Base-by-base conservation (phyloP, 2,888 invertebrate genomes). In the Dolomedes plantarius region DNA sequence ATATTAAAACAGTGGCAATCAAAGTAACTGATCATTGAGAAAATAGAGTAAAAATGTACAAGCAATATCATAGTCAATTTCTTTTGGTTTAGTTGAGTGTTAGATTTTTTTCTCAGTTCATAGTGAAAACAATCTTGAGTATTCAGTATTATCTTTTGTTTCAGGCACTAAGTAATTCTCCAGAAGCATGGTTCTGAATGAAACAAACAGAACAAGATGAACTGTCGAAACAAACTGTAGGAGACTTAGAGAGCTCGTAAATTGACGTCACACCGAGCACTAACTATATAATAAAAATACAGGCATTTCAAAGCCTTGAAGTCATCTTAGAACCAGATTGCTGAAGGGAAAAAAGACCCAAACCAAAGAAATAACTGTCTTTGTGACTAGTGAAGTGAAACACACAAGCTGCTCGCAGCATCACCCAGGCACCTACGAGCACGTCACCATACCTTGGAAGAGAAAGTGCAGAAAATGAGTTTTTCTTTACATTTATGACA, bases 361-460 rank as follows among this genome's bases (percentile, higher is more conserved):
- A 68, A 77, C 68, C 5, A 67, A 56, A 56, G 11, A 67, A 79
- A 62, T 16, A 64, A 46, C 69, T 77, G 76, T 72, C 23, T 81
- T 76, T 68, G 83, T 85, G 83, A 85, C 83, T 85, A 85, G 83
- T 85, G 76, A 62, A 85, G 83, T 85, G 76, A 73, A 72, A 85
- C 71, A 69, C 46, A 85, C 83, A 73, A 67, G 65, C 67, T 39
- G 56, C 72, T 69, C 56, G 62, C 67, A 62, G 81, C 41, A 81
- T 68, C 81, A 39, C 74, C 80, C 65, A 50, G 73, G 46, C 62
- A 75, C 76, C 62, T 62, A 46, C 39, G 65, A 65, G 31, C 79
- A 73, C 32, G 31, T 31, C 75, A 75, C 50, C 56, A 67, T 73
- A 72, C 56, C 72, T 32, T 85, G 76, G 83, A 85, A 85, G 83